Percentiles rank a stretch among this genome's conserved stretches.
Conservation (phyloP, 2,888 invertebrate genomes). For the Drosophila diplacantha region DNA sequence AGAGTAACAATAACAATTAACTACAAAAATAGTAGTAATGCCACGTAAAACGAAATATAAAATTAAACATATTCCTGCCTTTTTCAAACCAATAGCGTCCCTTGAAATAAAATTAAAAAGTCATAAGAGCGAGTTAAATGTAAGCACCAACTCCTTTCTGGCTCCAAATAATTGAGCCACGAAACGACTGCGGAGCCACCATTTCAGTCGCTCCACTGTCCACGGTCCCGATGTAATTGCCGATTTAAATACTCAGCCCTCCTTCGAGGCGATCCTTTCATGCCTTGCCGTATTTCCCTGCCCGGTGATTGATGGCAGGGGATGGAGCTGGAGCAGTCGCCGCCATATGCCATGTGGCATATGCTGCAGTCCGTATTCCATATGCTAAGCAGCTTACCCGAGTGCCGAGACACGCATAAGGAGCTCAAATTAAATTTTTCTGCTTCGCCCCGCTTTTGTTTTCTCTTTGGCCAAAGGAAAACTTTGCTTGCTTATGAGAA, state of each 20-base stretch:
- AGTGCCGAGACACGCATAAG: constrained; percentile 55
- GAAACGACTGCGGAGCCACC: neutral
- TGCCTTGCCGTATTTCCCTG: constrained; percentile 28
- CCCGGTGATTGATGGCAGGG: constrained; percentile 58
- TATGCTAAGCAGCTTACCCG: constrained; percentile 63
- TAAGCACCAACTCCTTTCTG: constrained; percentile 13
- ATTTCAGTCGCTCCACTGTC: constrained; percentile 10
- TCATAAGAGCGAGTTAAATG: constrained; percentile 18
- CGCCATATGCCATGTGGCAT: constrained; percentile 24
- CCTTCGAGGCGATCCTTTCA: constrained; percentile 35
- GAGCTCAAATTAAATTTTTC: constrained; percentile 65
- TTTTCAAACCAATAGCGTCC: neutral
- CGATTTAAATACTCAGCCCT: constrained; percentile 42
- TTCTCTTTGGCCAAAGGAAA: constrained; percentile 18
- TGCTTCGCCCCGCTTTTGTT: constrained; percentile 21
- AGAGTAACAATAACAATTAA: too few relatives aligned
- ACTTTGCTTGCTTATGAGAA: constrained; percentile 64
- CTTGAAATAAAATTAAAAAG: neutral
- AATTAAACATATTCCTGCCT: neutral
- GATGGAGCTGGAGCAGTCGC: constrained; percentile 9
- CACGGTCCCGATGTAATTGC: constrained; percentile 33
- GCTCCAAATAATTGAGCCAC: constrained; percentile 52
- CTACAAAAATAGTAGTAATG: too few relatives aligned
- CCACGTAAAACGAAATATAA: too few relatives aligned
- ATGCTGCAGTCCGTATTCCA: constrained; percentile 15